Conservation (phyloP, 2,797 vertebrate species). For the Psittacula echo region DNA sequence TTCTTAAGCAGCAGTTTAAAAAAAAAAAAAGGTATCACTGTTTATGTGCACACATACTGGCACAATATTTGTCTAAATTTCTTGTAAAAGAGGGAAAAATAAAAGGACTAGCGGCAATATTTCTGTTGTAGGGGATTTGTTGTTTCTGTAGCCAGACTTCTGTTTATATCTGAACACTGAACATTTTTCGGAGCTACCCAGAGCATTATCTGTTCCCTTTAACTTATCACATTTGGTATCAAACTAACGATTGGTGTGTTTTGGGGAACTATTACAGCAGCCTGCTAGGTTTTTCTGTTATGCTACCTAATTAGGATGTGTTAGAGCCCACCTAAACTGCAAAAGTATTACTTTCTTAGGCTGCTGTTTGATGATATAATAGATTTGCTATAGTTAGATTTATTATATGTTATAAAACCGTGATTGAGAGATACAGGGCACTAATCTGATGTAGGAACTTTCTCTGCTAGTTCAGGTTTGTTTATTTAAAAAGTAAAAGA, state of each 20-base stretch:
- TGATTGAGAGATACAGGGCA: not conserved
- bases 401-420: not conserved
- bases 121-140: not conserved
- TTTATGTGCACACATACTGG: not conserved
- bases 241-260: not conserved
- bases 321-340: not conserved
- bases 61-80: not conserved
- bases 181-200: slow-evolving; percentile 1
- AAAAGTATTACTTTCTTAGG: not conserved
- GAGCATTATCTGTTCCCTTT: slow-evolving; percentile 16
- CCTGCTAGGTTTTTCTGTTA: slow-evolving; percentile 1
- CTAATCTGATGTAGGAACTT: not conserved
- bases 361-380: not conserved
- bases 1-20: not conserved
- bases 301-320: not conserved
- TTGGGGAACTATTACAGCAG: not conserved
- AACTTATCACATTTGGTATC: not conserved
- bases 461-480: not conserved
- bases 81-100: not conserved
- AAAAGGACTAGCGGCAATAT: not conserved
- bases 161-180: not conserved
- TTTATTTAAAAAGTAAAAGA: not conserved
- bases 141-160: slow-evolving; percentile 21
- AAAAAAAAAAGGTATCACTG: not conserved
- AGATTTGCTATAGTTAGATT: not conserved